phyloP scores from a whole-genome alignment of 2,113 vertebrate species.

The Saccopteryx leptura region DNA sequence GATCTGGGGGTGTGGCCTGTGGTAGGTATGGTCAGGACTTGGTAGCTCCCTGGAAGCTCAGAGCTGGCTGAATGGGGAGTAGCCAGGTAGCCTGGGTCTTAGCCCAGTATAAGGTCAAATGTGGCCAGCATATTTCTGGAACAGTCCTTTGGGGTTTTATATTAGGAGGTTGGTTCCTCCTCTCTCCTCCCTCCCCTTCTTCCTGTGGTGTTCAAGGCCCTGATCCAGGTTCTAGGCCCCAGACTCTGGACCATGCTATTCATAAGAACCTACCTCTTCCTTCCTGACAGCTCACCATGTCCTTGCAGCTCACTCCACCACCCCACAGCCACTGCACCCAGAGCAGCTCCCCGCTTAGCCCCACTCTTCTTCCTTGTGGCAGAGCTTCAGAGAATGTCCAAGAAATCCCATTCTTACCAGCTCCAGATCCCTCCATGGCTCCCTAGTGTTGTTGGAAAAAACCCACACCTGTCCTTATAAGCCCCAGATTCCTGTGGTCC shows the following conservation, averaged over 20 bases:
- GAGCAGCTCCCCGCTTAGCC: not conserved
- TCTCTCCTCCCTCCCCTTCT: not conserved
- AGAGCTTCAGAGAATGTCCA: not conserved
- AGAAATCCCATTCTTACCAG: too few species aligned
- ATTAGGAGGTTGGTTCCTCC: not conserved
- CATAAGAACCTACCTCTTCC: not conserved
- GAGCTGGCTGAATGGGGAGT: fast-evolving
- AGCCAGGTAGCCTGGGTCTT: not conserved
- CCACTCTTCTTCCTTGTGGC: not conserved
- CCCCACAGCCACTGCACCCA: not conserved
- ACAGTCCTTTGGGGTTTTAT: not conserved
- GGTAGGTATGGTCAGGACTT: not conserved
- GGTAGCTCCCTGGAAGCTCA: not conserved
- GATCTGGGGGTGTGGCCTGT: not conserved
- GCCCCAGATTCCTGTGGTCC: not conserved
- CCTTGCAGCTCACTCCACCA: not conserved
- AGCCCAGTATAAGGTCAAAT: not conserved
- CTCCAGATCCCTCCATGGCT: not conserved
- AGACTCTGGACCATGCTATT: not conserved
- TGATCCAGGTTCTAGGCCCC: not conserved
- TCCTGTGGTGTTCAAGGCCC: not conserved
- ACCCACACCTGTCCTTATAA: not conserved
- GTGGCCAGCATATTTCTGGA: not conserved
- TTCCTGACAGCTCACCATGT: not conserved
- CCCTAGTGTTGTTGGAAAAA: not conserved